Evolutionary conservation across 2,113 vertebrate genomes (phyloP), one percentile per base, ranked within the genome.

Genomic region (Penelope pileata): DNA sequence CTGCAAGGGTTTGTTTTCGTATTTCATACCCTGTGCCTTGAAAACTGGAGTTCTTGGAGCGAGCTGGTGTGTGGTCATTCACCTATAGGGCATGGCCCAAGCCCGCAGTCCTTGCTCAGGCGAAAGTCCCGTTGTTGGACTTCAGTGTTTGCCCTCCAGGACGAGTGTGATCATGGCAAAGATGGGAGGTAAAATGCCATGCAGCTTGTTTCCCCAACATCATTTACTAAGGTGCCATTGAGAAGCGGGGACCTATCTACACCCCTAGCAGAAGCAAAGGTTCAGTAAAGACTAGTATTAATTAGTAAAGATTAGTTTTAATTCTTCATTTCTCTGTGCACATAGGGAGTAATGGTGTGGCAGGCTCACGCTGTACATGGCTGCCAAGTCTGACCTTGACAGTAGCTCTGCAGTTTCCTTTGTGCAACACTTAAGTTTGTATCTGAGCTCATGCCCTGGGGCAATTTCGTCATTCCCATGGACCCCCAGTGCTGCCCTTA

Each of bases 1-100:
- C 96, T 98, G 96, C 69, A 66, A 83, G 81, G 59, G 83, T 90
- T 97, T 96, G 90, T 96, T 97, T 97, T 95, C 58, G 15, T 74
- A n/a, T 96, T 96, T 96, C 47, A 2, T 67, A 77, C 67, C 80
- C 18, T 23, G 9, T 92, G 92, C 62, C 86, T 96, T 94, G 63
- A 80, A 91, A 85, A 48, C 6, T 66, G 93, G 77, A 80, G n/a
- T 63, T 76, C 90, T 94, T 88, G 94, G 94, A 86, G 67, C 47
- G 26, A 88, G 36, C 64, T 90, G 54, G 17, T 64, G 36, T 79
- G 51, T 75, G 29, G 84, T 50, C 45, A 38, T 22, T 54, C 47
- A 84, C 73, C 63, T 78, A 36, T 6, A 7, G 26, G 63, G 59
- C 64, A 86, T 7, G 53, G 48, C 53, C 32, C 38, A 62, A 72